Evolutionary conservation across 2,113 vertebrate genomes (phyloP), one percentile per base, ranked within the genome.

Genomic region (Antechinus stuartii): DNA sequence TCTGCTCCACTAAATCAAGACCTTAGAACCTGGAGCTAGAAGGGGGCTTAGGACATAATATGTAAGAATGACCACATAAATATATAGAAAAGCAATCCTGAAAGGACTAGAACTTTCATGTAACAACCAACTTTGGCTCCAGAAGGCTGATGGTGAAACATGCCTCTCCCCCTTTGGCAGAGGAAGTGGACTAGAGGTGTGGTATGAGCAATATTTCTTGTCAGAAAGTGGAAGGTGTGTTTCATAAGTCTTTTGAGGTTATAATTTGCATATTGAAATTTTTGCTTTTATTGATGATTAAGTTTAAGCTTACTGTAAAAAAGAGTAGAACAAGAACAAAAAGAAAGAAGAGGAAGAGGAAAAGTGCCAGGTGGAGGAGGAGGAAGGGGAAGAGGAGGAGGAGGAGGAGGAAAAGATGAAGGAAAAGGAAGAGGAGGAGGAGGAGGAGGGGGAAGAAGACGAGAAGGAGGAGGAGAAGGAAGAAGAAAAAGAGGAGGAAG

Each of bases 401-500:
- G 0, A 52, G 8, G 1, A 52, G 50, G 10, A 11, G 6, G 10
- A 52, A 52, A 10, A 52, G 50, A 50, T 5, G 50, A 50, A 50
- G 8, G 8, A 50, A 9, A 50, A 50, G 50, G 47, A 50, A 50
- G 50, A 50, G 50, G 5, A 52, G 50, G 8, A 0, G 6, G 10
- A 52, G 50, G 9, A 52, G 10, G 9, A 52, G 0, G 9, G 10
- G 10, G 10, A 52, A 0, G 9, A 52, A 1, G 5, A 52, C 0
- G 0, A 52, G 0, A 10, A 52, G 50, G 5, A 52, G 50, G 5
- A 52, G 50, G 9, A 52, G 50, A 10, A 52, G 50, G 9, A 52
- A 9, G 9, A 10, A 9, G 1, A 52, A 1, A 1, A 52, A 9
- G 9, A 52, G 8, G 9, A 52, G 10, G 9, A 52, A 1, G 5